Conservation (phyloP, 2,113 vertebrate genomes). For the Eulacestoma nigropectus region DNA sequence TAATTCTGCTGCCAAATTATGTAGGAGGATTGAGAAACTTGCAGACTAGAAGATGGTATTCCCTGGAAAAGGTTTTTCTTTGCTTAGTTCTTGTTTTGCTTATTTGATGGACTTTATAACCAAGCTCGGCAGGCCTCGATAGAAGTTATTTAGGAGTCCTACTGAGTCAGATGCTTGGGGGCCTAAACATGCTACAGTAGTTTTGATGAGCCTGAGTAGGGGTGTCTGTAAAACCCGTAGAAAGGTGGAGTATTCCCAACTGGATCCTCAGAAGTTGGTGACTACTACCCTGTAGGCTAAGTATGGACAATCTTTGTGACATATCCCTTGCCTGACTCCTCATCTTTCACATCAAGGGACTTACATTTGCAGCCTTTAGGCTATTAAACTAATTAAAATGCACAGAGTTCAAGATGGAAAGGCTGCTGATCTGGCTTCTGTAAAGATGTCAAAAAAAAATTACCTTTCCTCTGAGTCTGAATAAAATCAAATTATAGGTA, state of each 20-base stretch:
- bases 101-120: neutral
- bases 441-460: conserved; percentile 11
- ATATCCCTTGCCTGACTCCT: neutral
- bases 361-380: neutral
- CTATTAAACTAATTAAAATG: conserved; percentile 43
- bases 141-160: neutral
- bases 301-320: neutral
- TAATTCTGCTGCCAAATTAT: neutral
- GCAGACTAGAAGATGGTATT: neutral
- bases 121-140: neutral
- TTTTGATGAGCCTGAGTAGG: neutral
- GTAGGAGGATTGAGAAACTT: conserved; percentile 1
- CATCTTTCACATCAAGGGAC: neutral
- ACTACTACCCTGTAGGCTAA: neutral
- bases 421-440: neutral
- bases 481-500: conserved; percentile 48
- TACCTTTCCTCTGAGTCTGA: conserved; percentile 29
- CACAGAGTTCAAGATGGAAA: conserved; percentile 7
- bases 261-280: neutral
- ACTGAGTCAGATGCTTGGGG: neutral
- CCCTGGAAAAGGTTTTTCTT: neutral
- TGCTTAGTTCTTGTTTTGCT: neutral
- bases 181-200: neutral
- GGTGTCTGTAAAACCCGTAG: neutral
- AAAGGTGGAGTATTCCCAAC: neutral